phyloP scores from a whole-genome alignment of 2,888 invertebrate genomes.

The Meliscaeva auricollis region DNA sequence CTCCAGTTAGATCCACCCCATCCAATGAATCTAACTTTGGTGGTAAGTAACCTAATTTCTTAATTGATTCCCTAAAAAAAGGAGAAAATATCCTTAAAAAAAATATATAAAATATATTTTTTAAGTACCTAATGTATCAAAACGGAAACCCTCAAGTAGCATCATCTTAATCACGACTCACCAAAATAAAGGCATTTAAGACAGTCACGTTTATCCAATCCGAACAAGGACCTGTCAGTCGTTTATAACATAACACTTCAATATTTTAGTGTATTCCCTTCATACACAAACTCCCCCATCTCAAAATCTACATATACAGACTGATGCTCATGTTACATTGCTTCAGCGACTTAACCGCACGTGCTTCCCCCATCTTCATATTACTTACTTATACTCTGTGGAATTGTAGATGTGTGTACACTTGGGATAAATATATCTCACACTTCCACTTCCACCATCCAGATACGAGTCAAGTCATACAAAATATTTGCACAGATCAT shows the following conservation, averaged over 20 bases:
- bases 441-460: slow-evolving; percentile 46
- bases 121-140: slow-evolving; percentile 56
- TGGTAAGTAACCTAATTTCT: slow-evolving; percentile 75
- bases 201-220: slow-evolving; percentile 59
- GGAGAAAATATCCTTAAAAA: slow-evolving; percentile 24
- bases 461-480: slow-evolving; percentile 61
- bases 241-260: slow-evolving; percentile 61
- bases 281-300: slow-evolving; percentile 22
- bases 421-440: slow-evolving; percentile 36
- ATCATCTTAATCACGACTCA: slow-evolving; percentile 73
- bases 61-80: slow-evolving; percentile 2
- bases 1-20: slow-evolving; percentile 75
- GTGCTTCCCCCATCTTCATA: slow-evolving; percentile 60
- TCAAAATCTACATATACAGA: not conserved
- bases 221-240: slow-evolving; percentile 62
- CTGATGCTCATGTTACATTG: slow-evolving; percentile 59
- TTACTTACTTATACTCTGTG: not conserved
- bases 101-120: not conserved
- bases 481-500: slow-evolving; percentile 72
- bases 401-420: not conserved
- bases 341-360: slow-evolving; percentile 51
- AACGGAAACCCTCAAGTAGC: slow-evolving; percentile 71
- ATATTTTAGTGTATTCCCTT: slow-evolving; percentile 27
- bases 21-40: slow-evolving; percentile 69
- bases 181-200: slow-evolving; percentile 47